Evolutionary conservation across 2,797 vertebrate genomes (phyloP).

Genomic region (Acanthis flammea): DNA sequence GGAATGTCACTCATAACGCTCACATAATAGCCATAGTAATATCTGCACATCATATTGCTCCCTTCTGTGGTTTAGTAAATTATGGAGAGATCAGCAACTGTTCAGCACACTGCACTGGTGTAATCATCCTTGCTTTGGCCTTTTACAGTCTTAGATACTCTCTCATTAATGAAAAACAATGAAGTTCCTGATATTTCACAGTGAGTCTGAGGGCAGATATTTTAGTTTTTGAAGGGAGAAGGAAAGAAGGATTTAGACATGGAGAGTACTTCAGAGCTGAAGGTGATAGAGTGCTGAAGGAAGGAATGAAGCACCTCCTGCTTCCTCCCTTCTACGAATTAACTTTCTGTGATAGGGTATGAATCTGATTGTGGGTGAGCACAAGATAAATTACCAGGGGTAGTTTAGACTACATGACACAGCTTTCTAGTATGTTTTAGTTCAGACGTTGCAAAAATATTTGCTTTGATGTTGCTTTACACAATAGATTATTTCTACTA

Average conservation of each 20-base stretch:
- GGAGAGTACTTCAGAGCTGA: not conserved
- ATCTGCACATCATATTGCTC: conserved; percentile 16
- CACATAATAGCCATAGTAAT: conserved; percentile 32
- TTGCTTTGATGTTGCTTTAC: not conserved
- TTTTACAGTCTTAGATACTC: not conserved
- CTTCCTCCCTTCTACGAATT: not conserved
- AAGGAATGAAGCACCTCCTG: not conserved
- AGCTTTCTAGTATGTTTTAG: not conserved
- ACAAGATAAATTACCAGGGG: not conserved
- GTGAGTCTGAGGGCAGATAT: not conserved
- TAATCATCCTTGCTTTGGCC: not conserved
- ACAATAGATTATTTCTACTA: not conserved
- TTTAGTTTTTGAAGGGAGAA: not conserved
- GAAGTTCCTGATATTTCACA: not conserved
- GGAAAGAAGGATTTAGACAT: not conserved
- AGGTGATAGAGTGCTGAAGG: not conserved
- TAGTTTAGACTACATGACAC: not conserved
- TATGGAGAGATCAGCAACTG: not conserved
- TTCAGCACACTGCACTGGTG: not conserved
- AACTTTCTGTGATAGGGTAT: not conserved
- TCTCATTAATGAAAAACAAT: not conserved
- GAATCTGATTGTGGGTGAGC: not conserved
- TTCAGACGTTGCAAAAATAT: not conserved
- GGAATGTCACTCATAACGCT: conserved; percentile 20
- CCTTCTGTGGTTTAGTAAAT: conserved; percentile 32